phyloP scores from a whole-genome alignment of 2,888 invertebrate genomes.

The Drosophila niveifrons region DNA sequence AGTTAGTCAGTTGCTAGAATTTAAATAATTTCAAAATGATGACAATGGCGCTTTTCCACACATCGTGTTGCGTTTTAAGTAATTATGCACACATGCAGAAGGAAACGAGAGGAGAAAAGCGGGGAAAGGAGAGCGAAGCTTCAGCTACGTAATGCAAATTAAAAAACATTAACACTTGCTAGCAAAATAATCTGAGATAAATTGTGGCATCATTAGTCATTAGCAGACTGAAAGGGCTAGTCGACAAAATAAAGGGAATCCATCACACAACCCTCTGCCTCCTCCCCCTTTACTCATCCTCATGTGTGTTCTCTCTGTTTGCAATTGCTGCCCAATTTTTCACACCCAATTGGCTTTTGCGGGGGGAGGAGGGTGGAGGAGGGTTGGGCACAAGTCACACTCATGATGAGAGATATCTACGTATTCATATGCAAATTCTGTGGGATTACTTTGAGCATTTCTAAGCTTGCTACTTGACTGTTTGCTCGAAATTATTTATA shows the following conservation, averaged over 20 bases:
- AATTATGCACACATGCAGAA: constrained; percentile 58
- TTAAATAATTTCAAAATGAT: constrained; percentile 71
- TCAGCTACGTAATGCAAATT: constrained; percentile 39
- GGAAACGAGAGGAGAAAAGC: background rate
- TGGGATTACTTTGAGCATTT: constrained; percentile 30
- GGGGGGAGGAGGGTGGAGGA: background rate
- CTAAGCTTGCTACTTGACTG: constrained; percentile 55
- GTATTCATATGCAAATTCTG: constrained; percentile 60
- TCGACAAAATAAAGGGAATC: constrained; percentile 7
- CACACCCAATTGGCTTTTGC: constrained; percentile 36
- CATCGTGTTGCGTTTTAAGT: constrained; percentile 45
- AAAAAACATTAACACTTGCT: constrained; percentile 73
- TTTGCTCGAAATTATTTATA: constrained; percentile 52
- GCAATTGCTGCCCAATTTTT: constrained; percentile 57
- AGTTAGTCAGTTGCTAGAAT: constrained; percentile 54
- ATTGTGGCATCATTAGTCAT: constrained; percentile 77
- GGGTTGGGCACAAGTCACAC: constrained; percentile 31
- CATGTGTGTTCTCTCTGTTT: constrained; percentile 52
- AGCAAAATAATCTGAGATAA: constrained; percentile 71
- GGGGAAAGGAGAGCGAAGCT: background rate
- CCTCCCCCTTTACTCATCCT: constrained; percentile 27
- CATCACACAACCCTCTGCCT: constrained; percentile 7
- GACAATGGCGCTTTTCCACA: constrained; percentile 70
- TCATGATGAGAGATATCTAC: constrained; percentile 31
- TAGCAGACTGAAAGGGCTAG: constrained; percentile 56